Evolutionary conservation across 2,888 invertebrate genomes (phyloP), one percentile per base, ranked within the genome.

Genomic region (Perizoma flavofasciatum): DNA sequence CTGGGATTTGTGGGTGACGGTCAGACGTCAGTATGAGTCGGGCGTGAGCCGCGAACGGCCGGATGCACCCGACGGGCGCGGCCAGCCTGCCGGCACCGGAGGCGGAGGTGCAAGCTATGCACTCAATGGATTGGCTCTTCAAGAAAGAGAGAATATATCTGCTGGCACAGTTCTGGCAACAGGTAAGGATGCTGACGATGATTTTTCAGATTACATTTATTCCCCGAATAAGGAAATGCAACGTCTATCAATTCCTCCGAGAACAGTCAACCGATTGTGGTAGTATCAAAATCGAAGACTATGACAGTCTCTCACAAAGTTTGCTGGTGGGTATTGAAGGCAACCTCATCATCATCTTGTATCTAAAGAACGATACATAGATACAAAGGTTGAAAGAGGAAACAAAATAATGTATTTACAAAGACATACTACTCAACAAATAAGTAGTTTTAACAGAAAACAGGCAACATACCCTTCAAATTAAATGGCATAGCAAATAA

Each of bases 101-200:
- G 94, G 96, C 97, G 95, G 97, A 97, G 95, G 95, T 97, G 93
- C 96, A 96, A 95, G 95, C 97, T 93, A 96, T 97, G 95, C 97
- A 97, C 94, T 97, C 97, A 88, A 97, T 97, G 97, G 97, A 97
- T 94, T 97, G 97, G 97, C 95, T 97, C 90, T 97, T 97, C 94
- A 97, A 97, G 95, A 97, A 97, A 94, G 97, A 97, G 93, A 94
- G 96, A 93, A 97, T 97, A 93, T 97, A 97, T 94, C 94, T 97
- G 87, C 95, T 97, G 87, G 97, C 97, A 86, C 97, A 97, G 93
- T 97, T 97, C 94, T 97, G 97, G 97, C 97, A 97, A 96, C 97
- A 97, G 97, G 97, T 97, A 94, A 95, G 95, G 47, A 33, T 39
- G 37, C 49, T 59, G 40, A 61, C 39, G 6, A 48, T 48, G 22